Percentiles rank a stretch among this genome's conserved stretches.
These are phyloP conservation scores for Hydrotaea diabolus DNA, from an alignment of 2,888 invertebrate genomes.

Conservation along the genomic window DNA sequence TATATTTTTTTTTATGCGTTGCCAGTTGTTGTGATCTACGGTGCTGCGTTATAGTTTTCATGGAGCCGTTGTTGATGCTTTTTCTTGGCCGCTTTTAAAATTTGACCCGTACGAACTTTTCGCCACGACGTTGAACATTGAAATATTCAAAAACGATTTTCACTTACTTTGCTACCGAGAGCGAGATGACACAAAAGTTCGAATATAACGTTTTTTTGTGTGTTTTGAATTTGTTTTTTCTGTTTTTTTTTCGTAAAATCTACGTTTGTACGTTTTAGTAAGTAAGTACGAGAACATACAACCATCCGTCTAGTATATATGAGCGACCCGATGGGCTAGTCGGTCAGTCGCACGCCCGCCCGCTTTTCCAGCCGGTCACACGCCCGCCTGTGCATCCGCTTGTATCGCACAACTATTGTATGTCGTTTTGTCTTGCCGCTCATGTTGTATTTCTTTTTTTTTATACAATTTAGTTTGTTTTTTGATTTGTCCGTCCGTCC, in stretches of 20 bases:
- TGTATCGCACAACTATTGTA: constrained; percentile 21
- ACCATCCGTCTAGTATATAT: constrained; percentile 23
- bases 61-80: constrained; percentile 18
- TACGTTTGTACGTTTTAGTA: constrained; percentile 18
- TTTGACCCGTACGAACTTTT: constrained; percentile 68
- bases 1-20: background rate
- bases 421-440: constrained; percentile 28
- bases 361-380: no score
- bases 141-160: constrained; percentile 65
- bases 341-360: background rate
- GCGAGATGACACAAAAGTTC: constrained; percentile 64
- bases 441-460: constrained; percentile 6
- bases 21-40: no score
- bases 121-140: constrained; percentile 67
- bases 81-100: constrained; percentile 37
- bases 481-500: background rate
- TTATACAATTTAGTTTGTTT: constrained; percentile 23
- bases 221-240: no score
- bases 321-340: background rate
- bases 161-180: constrained; percentile 37
- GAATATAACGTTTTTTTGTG: constrained; percentile 59
- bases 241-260: constrained; percentile 36
- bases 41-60: background rate
- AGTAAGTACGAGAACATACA: constrained; percentile 24
- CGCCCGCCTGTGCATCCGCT: constrained; percentile 7